phyloP scores from a whole-genome alignment of 1,140 invertebrate species.

The Cylas formicarius region DNA sequence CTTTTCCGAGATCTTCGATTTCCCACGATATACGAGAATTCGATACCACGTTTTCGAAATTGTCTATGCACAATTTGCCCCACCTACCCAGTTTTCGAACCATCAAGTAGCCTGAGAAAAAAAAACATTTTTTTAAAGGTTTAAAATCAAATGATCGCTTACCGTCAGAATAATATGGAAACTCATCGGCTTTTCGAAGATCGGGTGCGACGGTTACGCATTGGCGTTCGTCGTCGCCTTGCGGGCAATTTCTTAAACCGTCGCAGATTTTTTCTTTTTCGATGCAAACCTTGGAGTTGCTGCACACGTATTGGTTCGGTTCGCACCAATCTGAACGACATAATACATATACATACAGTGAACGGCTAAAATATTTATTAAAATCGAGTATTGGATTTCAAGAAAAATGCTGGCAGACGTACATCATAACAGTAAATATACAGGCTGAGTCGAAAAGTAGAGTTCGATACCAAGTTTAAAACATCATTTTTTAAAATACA shows the following conservation, averaged over 20 bases:
- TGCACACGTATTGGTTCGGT: slow-evolving; percentile 66
- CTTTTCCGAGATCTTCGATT: slow-evolving; percentile 63
- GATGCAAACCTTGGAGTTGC: slow-evolving; percentile 62
- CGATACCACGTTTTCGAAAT: slow-evolving; percentile 51
- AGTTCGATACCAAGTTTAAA: no score
- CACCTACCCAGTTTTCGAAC: slow-evolving; percentile 67
- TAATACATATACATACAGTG: no score
- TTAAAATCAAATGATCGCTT: slow-evolving; percentile 10
- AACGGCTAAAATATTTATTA: no score
- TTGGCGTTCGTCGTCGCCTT: slow-evolving; percentile 73
- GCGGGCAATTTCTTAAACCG: slow-evolving; percentile 66
- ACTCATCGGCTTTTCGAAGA: slow-evolving; percentile 46
- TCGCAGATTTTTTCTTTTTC: slow-evolving; percentile 63
- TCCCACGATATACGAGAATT: slow-evolving; percentile 51
- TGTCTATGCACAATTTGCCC: slow-evolving; percentile 71
- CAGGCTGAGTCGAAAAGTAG: no score
- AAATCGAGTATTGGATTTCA: no score
- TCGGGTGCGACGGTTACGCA: slow-evolving; percentile 53
- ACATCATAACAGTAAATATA: not conserved
- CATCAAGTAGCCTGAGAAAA: slow-evolving; percentile 56
- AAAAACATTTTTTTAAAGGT: not conserved
- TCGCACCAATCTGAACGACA: slow-evolving; percentile 61
- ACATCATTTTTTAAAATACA: no score
- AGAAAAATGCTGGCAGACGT: no score
- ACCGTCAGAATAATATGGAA: slow-evolving; percentile 55